Evolutionary conservation across 2,797 vertebrate species (phyloP).

Genomic region (Falco naumanni): DNA sequence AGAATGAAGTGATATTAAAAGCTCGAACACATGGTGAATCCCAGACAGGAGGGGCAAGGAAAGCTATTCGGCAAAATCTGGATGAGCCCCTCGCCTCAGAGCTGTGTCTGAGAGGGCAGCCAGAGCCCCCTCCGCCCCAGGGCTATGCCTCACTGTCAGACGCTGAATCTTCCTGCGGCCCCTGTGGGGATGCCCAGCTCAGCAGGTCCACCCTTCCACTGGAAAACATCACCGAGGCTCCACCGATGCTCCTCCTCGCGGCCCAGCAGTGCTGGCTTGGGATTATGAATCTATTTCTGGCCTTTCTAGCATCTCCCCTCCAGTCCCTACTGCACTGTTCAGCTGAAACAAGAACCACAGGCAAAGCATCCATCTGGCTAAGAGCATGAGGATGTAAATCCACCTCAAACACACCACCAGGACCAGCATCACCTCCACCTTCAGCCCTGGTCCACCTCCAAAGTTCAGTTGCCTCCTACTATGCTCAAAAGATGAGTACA

Average conservation of each 20-base stretch:
- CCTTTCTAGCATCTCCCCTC: rapidly evolving
- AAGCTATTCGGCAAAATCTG: not conserved
- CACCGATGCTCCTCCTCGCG: not conserved
- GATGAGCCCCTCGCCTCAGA: not conserved
- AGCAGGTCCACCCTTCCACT: not conserved
- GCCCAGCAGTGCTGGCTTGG: rapidly evolving
- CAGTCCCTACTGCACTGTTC: not conserved
- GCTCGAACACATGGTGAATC: not conserved
- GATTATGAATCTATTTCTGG: not conserved
- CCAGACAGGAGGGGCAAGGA: not conserved
- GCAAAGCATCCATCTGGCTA: not conserved
- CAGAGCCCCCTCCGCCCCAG: not conserved
- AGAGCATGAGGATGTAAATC: not conserved
- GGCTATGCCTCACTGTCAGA: not conserved
- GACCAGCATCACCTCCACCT: not conserved
- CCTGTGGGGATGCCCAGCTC: rapidly evolving
- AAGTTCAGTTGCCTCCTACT: not conserved
- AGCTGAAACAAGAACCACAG: not conserved
- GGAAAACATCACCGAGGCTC: not conserved
- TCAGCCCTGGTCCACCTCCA: not conserved
- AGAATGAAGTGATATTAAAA: not conserved
- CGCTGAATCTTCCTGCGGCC: not conserved
- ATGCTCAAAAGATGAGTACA: not conserved
- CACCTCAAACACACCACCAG: not conserved
- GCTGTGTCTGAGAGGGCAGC: not conserved